A percentile compares a stretch with the other conserved stretches of the same genome.
Conservation (phyloP, 2,888 invertebrate genomes). For the Cancer borealis region DNA sequence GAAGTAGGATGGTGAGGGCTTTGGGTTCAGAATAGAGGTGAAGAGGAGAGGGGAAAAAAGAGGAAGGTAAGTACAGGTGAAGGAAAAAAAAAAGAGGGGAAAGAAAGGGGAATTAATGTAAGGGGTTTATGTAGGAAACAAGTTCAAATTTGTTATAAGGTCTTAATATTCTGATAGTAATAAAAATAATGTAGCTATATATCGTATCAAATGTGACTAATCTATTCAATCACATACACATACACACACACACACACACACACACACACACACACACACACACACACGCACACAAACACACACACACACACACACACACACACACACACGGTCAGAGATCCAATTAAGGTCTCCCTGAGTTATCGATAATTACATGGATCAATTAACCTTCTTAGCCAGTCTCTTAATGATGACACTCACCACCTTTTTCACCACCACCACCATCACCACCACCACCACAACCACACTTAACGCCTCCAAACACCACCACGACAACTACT, state of each 20-base stretch:
- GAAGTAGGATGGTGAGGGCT: too few relatives aligned
- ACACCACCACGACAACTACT: neutral
- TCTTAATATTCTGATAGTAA: too few relatives aligned
- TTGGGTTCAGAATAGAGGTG: too few relatives aligned
- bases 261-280: neutral
- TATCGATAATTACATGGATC: neutral
- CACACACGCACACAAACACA: neutral
- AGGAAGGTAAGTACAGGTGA: too few relatives aligned
- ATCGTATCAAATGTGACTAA: neutral
- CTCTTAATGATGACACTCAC: neutral
- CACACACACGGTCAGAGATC: neutral
- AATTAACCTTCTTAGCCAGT: neutral
- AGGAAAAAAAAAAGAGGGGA: too few relatives aligned
- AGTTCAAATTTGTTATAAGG: too few relatives aligned
- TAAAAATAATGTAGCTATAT: too few relatives aligned
- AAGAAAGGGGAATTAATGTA: too few relatives aligned
- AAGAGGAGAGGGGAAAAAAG: too few relatives aligned
- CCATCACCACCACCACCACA: neutral
- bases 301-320: conserved; percentile 28
- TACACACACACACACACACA: neutral
- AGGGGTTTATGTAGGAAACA: too few relatives aligned
- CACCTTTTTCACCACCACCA: neutral
- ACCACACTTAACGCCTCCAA: neutral
- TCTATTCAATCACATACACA: neutral
- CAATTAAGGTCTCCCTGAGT: neutral